Conservation (phyloP, 2,888 invertebrate species). For the Lepidocyrtinus sp. region DNA sequence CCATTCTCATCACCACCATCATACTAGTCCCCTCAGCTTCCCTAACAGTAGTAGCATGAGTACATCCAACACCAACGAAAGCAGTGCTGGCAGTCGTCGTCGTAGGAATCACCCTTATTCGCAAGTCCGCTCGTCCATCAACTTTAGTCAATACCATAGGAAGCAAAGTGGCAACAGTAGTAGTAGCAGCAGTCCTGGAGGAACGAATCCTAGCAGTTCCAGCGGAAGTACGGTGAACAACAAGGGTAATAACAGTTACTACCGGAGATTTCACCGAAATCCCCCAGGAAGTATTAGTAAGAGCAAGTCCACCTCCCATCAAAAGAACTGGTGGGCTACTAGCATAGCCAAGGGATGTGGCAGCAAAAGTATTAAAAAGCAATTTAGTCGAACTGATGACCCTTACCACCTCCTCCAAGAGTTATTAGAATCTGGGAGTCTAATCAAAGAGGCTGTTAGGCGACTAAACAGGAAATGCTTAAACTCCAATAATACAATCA, state of each 20-base stretch:
- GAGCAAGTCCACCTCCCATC: conserved; percentile 46
- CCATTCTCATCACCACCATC: conserved; percentile 14
- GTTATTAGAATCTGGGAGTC: conserved; percentile 61
- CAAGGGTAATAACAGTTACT: conserved; percentile 56
- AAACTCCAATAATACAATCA: conserved; percentile 50
- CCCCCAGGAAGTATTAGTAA: conserved; percentile 64
- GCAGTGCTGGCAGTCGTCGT: conserved; percentile 27
- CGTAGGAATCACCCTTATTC: conserved; percentile 59
- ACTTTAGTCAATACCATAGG: conserved; percentile 12
- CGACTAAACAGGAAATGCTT: conserved; percentile 66
- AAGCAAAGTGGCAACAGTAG: conserved; percentile 23
- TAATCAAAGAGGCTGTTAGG: conserved; percentile 64
- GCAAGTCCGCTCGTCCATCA: conserved; percentile 50
- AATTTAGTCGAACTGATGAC: conserved; percentile 57
- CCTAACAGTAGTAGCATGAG: conserved; percentile 39
- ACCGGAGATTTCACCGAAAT: conserved; percentile 54
- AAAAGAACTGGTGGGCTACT: conserved; percentile 62
- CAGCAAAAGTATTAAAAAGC: conserved; percentile 55
- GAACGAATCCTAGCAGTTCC: neutral
- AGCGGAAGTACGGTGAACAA: conserved; percentile 7
- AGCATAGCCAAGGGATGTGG: conserved; percentile 43
- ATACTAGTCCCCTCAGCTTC: conserved; percentile 52
- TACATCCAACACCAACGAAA: conserved; percentile 26
- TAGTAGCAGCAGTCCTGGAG: conserved; percentile 11
- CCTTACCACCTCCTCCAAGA: conserved; percentile 64